A percentile compares a stretch with the other conserved stretches of the same genome.
phyloP scores from a whole-genome alignment of 2,888 invertebrate species.

The Acronicta psi region DNA sequence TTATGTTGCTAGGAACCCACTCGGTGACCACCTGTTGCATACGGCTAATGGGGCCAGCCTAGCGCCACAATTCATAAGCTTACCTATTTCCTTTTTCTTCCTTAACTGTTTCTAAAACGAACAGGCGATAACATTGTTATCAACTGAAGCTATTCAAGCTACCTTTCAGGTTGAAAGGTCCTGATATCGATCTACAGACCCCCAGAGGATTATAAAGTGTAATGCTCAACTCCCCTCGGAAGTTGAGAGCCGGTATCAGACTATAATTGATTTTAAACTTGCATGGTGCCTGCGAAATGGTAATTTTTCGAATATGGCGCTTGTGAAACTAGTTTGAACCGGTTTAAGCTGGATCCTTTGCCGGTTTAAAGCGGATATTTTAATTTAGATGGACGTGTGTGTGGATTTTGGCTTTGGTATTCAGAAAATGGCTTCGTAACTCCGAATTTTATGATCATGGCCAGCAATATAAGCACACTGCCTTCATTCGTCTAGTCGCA shows the following conservation, averaged over 20 bases:
- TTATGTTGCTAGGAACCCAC: too few relatives aligned
- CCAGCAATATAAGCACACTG: not conserved
- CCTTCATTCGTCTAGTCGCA: not conserved
- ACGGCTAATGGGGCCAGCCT: too few relatives aligned
- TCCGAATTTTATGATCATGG: not conserved
- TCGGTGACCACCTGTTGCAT: too few relatives aligned
- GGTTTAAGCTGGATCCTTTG: constrained; percentile 25
- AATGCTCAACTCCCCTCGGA: constrained; percentile 43
- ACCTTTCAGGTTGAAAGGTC: constrained; percentile 34
- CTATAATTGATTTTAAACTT: constrained; percentile 59
- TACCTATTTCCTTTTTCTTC: too few relatives aligned
- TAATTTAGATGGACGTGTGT: constrained; percentile 32
- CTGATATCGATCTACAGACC: constrained; percentile 43
- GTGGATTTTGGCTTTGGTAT: not conserved
- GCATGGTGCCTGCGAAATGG: constrained; percentile 50
- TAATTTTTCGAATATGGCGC: constrained; percentile 58
- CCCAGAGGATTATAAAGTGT: constrained; percentile 52
- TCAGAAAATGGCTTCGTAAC: not conserved
- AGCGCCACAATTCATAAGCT: too few relatives aligned
- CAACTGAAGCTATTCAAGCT: constrained; percentile 27
- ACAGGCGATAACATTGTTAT: constrained; percentile 27
- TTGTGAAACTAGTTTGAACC: constrained; percentile 45
- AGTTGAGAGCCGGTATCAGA: constrained; percentile 43
- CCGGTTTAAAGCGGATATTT: constrained; percentile 49
- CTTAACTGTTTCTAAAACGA: constrained; percentile 6